phyloP scores from a whole-genome alignment of 2,113 vertebrate species.

The Thymallus thymallus region DNA sequence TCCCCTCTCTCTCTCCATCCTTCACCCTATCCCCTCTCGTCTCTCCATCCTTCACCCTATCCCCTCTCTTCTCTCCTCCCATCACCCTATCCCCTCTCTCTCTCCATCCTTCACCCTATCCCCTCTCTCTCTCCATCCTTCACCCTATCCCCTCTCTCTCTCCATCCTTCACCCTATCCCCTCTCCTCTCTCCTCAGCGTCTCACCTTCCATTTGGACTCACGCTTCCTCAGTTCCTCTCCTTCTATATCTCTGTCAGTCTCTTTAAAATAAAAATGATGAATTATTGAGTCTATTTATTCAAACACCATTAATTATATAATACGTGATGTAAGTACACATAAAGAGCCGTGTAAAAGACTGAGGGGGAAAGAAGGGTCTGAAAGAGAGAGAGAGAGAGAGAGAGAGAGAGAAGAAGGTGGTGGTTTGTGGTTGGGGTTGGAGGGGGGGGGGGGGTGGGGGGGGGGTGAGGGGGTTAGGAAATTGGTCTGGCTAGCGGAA shows the following conservation, averaged over 20 bases:
- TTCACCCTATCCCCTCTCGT: slow-evolving; percentile 54
- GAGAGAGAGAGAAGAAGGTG: slow-evolving; percentile 23
- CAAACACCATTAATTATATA: slow-evolving; percentile 71
- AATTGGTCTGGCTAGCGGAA: slow-evolving; percentile 66
- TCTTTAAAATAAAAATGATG: slow-evolving; percentile 61
- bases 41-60: no score
- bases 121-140: slow-evolving; percentile 22
- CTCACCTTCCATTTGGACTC: background rate
- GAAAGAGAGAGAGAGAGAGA: slow-evolving; percentile 21
- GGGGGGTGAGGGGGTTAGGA: slow-evolving; percentile 54
- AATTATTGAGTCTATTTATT: slow-evolving; percentile 74
- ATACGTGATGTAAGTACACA: slow-evolving; percentile 14
- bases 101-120: no score
- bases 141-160: slow-evolving; percentile 25
- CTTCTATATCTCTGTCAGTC: slow-evolving; percentile 56
- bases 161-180: background rate
- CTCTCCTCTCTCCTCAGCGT: background rate
- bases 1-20: no score
- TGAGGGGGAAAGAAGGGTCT: slow-evolving; percentile 18
- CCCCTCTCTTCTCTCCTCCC: slow-evolving; percentile 55
- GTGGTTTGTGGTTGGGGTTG: slow-evolving; percentile 39
- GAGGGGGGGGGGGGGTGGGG: slow-evolving; percentile 27
- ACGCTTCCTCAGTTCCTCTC: background rate
- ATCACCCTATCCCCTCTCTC: slow-evolving; percentile 37
- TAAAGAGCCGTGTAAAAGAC: background rate